Percentiles rank a stretch among this genome's conserved stretches.
Evolutionary conservation across 2,888 invertebrate genomes (phyloP).

Genomic region (Griposia aprilina): DNA sequence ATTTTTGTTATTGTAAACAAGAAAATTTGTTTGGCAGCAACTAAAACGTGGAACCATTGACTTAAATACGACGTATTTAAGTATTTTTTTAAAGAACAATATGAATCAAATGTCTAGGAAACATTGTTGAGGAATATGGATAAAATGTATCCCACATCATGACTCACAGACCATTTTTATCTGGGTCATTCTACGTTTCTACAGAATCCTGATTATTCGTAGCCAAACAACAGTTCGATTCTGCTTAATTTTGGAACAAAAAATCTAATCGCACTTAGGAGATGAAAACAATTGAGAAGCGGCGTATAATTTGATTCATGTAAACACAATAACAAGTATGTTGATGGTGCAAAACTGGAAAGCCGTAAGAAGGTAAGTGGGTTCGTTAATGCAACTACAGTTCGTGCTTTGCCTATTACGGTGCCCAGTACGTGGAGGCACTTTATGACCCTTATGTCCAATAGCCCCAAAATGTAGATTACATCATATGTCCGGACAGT

Average conservation of each 20-base stretch:
- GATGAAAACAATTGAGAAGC: slow-evolving; percentile 34
- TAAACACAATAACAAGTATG: slow-evolving; percentile 58
- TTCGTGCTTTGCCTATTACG: slow-evolving; percentile 86
- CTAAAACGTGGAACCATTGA: slow-evolving; percentile 42
- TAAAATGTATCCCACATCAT: slow-evolving; percentile 24
- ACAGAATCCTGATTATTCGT: slow-evolving; percentile 40
- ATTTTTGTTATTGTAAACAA: slow-evolving; percentile 49
- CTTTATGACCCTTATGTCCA: slow-evolving; percentile 78
- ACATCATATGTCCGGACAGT: slow-evolving; percentile 76
- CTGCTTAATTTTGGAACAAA: slow-evolving; percentile 27
- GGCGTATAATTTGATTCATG: slow-evolving; percentile 59
- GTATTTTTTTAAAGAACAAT: slow-evolving; percentile 14
- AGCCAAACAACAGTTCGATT: slow-evolving; percentile 27
- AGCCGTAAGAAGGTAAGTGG: slow-evolving; percentile 78
- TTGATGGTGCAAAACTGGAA: slow-evolving; percentile 76
- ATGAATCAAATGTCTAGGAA: slow-evolving; percentile 14
- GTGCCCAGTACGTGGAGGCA: slow-evolving; percentile 74
- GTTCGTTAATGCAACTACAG: slow-evolving; percentile 76
- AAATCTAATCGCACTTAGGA: slow-evolving; percentile 19
- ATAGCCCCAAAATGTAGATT: slow-evolving; percentile 80
- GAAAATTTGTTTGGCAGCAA: slow-evolving; percentile 57
- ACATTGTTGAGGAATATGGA: slow-evolving; percentile 33
- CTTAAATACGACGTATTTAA: slow-evolving; percentile 39
- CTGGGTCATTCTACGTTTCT: slow-evolving; percentile 35
- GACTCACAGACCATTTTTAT: slow-evolving; percentile 31